A percentile compares a stretch with the other conserved stretches of the same genome.
phyloP scores from a whole-genome alignment of 2,113 vertebrate genomes.

The Clarias batrachus region DNA sequence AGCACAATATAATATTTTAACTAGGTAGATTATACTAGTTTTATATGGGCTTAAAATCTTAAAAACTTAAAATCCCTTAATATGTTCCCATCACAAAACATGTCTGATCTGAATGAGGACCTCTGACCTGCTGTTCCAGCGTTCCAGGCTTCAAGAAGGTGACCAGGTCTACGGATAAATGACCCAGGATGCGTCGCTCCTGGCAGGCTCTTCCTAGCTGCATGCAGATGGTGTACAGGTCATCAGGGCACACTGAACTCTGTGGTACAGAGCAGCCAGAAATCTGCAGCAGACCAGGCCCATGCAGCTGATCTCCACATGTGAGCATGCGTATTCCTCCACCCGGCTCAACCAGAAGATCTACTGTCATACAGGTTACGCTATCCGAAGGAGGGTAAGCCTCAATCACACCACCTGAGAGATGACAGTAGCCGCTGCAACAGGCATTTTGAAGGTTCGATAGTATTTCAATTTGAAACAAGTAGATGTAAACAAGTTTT shows the following conservation, averaged over 20 bases:
- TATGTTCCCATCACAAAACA: neutral
- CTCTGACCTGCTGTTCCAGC: slow-evolving; percentile 81
- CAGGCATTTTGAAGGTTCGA: neutral
- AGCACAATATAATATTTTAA: neutral
- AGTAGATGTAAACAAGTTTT: neutral
- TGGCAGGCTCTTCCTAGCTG: slow-evolving; percentile 78
- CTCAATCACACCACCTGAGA: slow-evolving; percentile 83
- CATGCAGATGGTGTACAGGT: slow-evolving; percentile 73
- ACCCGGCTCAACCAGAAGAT: slow-evolving; percentile 83
- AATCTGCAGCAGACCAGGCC: slow-evolving; percentile 70
- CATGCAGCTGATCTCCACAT: slow-evolving; percentile 82
- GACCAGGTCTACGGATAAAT: slow-evolving; percentile 82
- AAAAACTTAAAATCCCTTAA: neutral
- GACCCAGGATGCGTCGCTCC: slow-evolving; percentile 73
- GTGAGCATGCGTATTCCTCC: slow-evolving; percentile 77
- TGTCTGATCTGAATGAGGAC: neutral
- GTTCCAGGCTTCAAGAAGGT: slow-evolving; percentile 77
- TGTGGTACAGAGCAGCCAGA: slow-evolving; percentile 80
- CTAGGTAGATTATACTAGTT: neutral
- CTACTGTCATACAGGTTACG: slow-evolving; percentile 81
- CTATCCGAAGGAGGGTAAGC: slow-evolving; percentile 77
- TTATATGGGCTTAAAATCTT: neutral
- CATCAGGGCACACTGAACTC: slow-evolving; percentile 73
- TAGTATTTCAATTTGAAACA: neutral
- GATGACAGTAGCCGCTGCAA: neutral